phyloP scores from a whole-genome alignment of 2,113 vertebrate species.

The Grus americana region DNA sequence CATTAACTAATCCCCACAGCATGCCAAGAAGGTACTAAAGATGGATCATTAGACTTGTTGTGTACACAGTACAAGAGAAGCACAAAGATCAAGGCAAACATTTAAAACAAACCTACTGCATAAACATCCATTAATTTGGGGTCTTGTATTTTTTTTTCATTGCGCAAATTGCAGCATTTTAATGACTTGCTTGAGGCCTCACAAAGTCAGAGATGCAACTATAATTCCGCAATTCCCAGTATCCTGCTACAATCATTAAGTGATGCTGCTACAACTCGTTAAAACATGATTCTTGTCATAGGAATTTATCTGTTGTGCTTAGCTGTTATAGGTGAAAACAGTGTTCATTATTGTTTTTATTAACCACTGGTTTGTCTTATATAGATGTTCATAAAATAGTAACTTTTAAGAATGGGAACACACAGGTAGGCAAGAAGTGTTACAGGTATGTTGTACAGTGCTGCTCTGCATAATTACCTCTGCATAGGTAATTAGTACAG shows the following conservation, averaged over 20 bases:
- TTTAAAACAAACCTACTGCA: background rate
- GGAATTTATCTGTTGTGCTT: background rate
- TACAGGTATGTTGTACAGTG: background rate
- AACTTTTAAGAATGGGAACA: background rate
- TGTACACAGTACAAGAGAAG: background rate
- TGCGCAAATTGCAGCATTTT: background rate
- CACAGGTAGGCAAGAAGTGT: background rate
- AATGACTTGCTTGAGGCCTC: background rate
- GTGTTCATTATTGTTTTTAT: background rate
- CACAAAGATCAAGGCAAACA: constrained; percentile 23
- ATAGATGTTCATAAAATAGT: background rate
- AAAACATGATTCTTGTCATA: background rate
- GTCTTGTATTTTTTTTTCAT: background rate
- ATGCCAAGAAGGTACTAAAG: background rate
- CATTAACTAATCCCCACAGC: constrained; percentile 42
- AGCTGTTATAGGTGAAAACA: background rate
- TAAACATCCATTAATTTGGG: background rate
- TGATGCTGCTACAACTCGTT: background rate
- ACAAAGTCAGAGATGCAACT: background rate
- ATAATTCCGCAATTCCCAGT: background rate
- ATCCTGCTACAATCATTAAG: background rate
- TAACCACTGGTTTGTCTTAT: background rate
- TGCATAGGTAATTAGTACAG: background rate
- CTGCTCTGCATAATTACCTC: background rate
- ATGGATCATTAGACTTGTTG: constrained; percentile 24